Conservation (phyloP, 2,113 vertebrate species). For the Petaurus breviceps region DNA sequence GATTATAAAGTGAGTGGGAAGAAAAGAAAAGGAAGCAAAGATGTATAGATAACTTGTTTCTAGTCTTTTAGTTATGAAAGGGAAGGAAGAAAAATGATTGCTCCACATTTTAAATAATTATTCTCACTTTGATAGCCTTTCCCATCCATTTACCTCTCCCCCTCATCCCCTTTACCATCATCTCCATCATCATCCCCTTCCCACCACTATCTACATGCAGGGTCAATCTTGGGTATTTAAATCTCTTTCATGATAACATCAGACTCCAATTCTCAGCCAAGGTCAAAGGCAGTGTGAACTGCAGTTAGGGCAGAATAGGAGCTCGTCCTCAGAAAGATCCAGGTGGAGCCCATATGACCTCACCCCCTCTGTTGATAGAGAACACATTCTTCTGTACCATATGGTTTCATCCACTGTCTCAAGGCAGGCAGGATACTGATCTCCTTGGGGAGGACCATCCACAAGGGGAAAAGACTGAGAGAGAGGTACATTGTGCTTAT, state of each 20-base stretch:
- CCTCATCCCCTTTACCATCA: background rate
- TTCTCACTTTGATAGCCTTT: background rate
- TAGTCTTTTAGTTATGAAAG: background rate
- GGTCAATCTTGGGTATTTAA: background rate
- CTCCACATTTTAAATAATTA: background rate
- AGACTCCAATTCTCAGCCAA: too few relatives aligned
- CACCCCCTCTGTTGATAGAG: too few relatives aligned
- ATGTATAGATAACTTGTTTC: background rate
- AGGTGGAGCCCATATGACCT: too few relatives aligned
- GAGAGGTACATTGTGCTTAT: background rate
- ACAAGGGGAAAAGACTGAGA: too few relatives aligned
- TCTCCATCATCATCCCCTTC: too few relatives aligned
- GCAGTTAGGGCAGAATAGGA: too few relatives aligned
- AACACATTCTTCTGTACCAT: too few relatives aligned
- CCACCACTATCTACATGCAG: background rate
- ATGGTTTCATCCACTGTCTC: too few relatives aligned
- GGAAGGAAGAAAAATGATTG: background rate
- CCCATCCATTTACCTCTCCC: background rate
- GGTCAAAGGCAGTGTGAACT: too few relatives aligned
- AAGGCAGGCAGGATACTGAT: background rate
- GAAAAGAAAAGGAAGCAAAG: background rate
- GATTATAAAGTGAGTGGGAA: background rate
- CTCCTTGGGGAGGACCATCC: background rate
- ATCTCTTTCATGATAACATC: too few relatives aligned
- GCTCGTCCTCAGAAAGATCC: too few relatives aligned